A percentile compares a stretch with the other conserved stretches of the same genome.
Conservation (phyloP, 2,113 vertebrate genomes). For the Ptyas mucosa region DNA sequence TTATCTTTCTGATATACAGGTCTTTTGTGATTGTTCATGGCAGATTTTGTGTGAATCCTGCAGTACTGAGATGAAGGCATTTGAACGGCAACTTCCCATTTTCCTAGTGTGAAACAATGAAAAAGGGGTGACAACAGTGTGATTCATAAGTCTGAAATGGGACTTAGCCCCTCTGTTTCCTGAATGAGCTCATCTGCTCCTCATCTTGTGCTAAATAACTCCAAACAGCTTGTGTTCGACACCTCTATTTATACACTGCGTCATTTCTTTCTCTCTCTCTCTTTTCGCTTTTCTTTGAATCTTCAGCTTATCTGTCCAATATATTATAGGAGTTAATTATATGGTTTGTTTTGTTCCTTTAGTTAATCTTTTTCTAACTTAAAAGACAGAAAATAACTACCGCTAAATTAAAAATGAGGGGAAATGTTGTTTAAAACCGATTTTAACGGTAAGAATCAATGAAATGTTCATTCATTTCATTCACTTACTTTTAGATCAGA, state of each 20-base stretch:
- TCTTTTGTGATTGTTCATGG: background rate
- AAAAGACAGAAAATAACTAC: background rate
- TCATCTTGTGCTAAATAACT: constrained; percentile 47
- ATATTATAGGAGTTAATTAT: background rate
- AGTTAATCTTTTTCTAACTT: background rate
- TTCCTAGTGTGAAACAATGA: background rate
- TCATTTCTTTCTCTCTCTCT: constrained; percentile 45
- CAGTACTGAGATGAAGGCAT: background rate
- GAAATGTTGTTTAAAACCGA: background rate
- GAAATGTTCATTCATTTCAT: background rate
- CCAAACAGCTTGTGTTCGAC: constrained; percentile 49
- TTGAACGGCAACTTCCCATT: background rate
- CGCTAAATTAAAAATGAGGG: background rate
- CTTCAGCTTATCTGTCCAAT: constrained; percentile 33
- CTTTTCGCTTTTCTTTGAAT: constrained; percentile 43
- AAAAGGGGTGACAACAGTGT: background rate
- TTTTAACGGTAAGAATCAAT: background rate
- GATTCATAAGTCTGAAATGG: constrained; percentile 13
- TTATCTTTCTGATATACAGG: background rate
- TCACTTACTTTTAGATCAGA: background rate
- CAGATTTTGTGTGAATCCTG: background rate
- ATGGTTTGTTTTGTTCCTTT: constrained; percentile 2
- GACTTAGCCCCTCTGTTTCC: constrained; percentile 38
- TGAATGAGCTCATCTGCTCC: constrained; percentile 34
- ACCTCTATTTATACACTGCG: constrained; percentile 58